Conservation (phyloP, 2,888 invertebrate species). For the Drosophila kambysellisi region DNA sequence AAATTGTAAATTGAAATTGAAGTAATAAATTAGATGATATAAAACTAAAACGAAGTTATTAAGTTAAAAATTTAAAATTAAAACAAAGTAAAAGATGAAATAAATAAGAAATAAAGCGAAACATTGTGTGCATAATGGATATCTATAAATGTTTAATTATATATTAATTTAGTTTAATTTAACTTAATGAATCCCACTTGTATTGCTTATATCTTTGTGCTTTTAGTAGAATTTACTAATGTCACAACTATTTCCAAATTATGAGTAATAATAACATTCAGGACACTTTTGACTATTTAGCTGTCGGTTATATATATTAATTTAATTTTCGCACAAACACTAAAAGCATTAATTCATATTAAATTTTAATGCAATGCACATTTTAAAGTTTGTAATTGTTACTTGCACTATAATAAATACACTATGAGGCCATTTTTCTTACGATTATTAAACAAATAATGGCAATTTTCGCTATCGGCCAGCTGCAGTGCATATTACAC, state of each 20-base stretch:
- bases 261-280: neutral
- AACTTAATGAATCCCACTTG: neutral
- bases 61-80: neutral
- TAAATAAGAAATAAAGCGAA: too few relatives aligned
- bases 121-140: neutral
- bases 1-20: neutral
- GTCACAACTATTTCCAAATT: neutral
- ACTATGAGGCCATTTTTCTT: neutral
- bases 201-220: neutral
- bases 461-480: constrained; percentile 55
- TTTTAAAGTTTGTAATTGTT: constrained; percentile 3
- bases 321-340: neutral
- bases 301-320: too few relatives aligned
- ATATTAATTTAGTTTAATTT: neutral
- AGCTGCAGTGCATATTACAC: constrained; percentile 49
- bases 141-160: neutral
- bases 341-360: neutral
- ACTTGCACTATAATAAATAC: constrained; percentile 1
- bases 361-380: neutral
- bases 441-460: constrained; percentile 31
- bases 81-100: neutral
- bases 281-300: neutral
- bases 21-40: neutral
- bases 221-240: neutral
- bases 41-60: neutral